Evolutionary conservation across 2,888 invertebrate species (phyloP), one percentile per base, ranked within the genome.

Genomic region (Drosophila recens): DNA sequence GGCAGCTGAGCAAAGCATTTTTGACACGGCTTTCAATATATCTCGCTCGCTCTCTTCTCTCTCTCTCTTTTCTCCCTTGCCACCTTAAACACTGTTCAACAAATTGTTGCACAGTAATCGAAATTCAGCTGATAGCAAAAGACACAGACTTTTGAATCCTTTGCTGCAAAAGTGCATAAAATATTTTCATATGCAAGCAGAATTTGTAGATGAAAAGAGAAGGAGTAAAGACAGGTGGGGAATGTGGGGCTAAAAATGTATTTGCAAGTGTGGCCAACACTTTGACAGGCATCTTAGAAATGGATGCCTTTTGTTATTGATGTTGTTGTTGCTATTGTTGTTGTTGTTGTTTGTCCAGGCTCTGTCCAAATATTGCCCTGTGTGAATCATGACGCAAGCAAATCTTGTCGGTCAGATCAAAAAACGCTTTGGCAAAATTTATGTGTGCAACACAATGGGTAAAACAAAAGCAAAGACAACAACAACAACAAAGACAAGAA

Each of bases 161-260:
- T 54, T 71, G 53, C 57, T 66, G 87, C 77, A 71, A 72, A 80
- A 70, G 69, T 89, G 84, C 80, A 76, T 49, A 75, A 83, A 87
- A 89, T 83, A 73, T 68, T 77, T 82, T 46, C 46, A 52, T n/a
- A 53, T 27, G 45, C 45, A 23, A 45, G 23, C 23, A 27, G 1
- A 53, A 61, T 51, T 33, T 57, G 65, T 46, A 52, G 42, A 20
- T 65, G 38, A 70, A 48, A 46, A 56, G 66, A n/a, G 66, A 27
- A 11, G 30, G 9, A 13, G 27, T 4, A 9, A n/a, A 20, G 4
- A 36, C 74, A 75, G 75, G 73, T 75, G 54, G 8, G 54, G 8
- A 30, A 42, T 8, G 6, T 17, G 42, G 40, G 27, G 38, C 0
- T 23, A 0, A 20, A 43, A 43, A 27, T 54, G 46, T 46, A 57